Base-by-base conservation (phyloP, 2,113 vertebrate genomes). In the Pseudolaguvia tuberculata region DNA sequence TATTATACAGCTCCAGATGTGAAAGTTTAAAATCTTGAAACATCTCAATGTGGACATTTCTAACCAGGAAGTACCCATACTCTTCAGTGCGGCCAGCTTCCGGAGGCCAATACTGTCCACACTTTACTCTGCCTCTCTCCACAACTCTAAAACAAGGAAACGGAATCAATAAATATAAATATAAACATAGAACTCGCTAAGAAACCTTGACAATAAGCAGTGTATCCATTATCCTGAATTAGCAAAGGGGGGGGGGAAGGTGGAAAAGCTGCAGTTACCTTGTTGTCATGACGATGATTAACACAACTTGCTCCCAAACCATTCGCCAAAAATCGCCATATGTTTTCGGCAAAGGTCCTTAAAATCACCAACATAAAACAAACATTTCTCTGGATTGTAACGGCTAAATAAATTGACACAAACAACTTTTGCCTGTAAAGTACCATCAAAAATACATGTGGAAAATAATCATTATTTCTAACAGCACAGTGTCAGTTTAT, bases 231-330 rank as follows among this genome's bases (percentile, higher is more conserved):
- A 31, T 20, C n/a, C 5, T 7, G 20, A 45, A 18, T 42, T 42
- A 42, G n/a, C n/a, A n/a, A n/a, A n/a, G n/a, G 31, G 3, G 31
- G 31, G 3, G 6, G 6, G 17, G 42, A 21, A 21, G n/a, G 35
- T 15, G 14, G 20, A 51, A 23, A 50, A 6, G 25, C 17, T 17
- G 2, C 15, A 48, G 81, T 87, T 75, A 92, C 91, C 91, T 90
- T 79, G 91, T 92, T 61, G 91, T 92, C 91, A 92, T 92, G 65
- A 92, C 90, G 18, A 92, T 90, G 68, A 92, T 89, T 79, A 91
- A 87, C 80, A 92, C 91, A 88, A 91, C 89, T 83, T 92, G 91
- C 78, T 92, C 91, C 90, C 90, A 92, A 61, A 92, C 90, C 91
- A 92, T 91, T 59, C 86, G 87, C 91, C 91, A 92, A 81, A 92